Base-by-base conservation (phyloP, 2,113 vertebrate species). In the Oryzias javanicus region DNA sequence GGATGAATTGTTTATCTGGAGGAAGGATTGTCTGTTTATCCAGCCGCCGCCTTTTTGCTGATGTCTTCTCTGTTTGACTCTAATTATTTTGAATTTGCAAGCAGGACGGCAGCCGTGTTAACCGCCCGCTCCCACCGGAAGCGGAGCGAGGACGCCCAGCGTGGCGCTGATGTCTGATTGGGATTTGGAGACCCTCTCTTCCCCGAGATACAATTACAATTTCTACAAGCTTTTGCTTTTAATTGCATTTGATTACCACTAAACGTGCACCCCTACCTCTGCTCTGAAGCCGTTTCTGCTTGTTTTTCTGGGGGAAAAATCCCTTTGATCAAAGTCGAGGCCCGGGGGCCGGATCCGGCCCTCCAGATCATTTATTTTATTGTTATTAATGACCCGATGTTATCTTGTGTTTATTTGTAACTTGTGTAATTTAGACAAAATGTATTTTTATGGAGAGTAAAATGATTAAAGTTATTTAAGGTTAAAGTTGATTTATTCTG, bases 141-240 rank as follows among this genome's bases (percentile, higher is more conserved):
- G 75, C 50, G 68, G 64, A 61, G 70, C 57, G 74, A 74, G 74
- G 70, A 76, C 50, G 61, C 79, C 65, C 81, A 71, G 85, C 78
- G 79, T 70, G 73, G 71, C 49, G 70, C 67, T 70, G 70, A 70
- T 77, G 73, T 72, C 74, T 83, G 78, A 81, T 80, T 71, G 71
- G 55, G 61, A 60, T 75, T 61, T 60, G 59, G 46, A 40, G 1
- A 6, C 40, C 47, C 18, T 70, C 52, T 60, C 47, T 42, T 60
- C 55, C 59, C 60, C 8, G 6, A 68, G 51, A 76, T 60, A 56
- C 42, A 68, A 74, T 73, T 15, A 48, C 8, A 45, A 40, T 55
- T 67, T 59, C 40, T 45, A 29, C 40, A 46, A 22, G 22, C 22
- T 15, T 54, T 76, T 44, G 50, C 42, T 67, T 74, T 64, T 67